Percentiles rank a stretch among this genome's conserved stretches.
Evolutionary conservation across 1,140 invertebrate genomes (phyloP).

Genomic region (Heliothis virescens): DNA sequence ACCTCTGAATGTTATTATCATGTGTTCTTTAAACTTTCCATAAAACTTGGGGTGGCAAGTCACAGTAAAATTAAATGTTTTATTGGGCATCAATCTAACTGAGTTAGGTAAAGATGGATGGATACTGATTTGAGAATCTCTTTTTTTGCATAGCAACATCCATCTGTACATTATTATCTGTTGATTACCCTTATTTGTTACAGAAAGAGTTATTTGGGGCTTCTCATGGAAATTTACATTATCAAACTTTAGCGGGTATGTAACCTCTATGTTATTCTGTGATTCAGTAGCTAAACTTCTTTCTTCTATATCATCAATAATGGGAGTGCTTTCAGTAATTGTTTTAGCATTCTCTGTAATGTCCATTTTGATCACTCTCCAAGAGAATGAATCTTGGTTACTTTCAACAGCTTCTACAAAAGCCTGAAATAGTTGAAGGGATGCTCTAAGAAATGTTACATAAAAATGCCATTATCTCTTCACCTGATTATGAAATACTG

Average conservation of each 20-base stretch:
- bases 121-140: constrained; percentile 71
- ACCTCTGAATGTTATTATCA: constrained; percentile 74
- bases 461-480: too few relatives aligned
- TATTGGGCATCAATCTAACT: constrained; percentile 65
- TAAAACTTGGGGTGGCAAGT: constrained; percentile 79
- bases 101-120: constrained; percentile 70
- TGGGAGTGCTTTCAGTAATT: background rate
- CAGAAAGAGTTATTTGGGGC: constrained; percentile 58
- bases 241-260: constrained; percentile 74
- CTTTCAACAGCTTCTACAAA: constrained; percentile 89
- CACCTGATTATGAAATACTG: too few relatives aligned
- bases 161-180: constrained; percentile 73
- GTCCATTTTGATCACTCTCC: constrained; percentile 88
- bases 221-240: constrained; percentile 64
- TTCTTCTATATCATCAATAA: constrained; percentile 57
- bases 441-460: background rate
- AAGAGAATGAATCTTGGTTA: constrained; percentile 87
- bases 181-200: constrained; percentile 74
- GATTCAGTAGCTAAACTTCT: constrained; percentile 63
- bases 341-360: constrained; percentile 56
- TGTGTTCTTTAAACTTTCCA: constrained; percentile 72
- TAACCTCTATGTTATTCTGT: constrained; percentile 68
- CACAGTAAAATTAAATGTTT: constrained; percentile 68
- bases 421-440: constrained; percentile 76
- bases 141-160: constrained; percentile 74